phyloP scores from a whole-genome alignment of 2,797 vertebrate species.

The Takifugu rubripes region DNA sequence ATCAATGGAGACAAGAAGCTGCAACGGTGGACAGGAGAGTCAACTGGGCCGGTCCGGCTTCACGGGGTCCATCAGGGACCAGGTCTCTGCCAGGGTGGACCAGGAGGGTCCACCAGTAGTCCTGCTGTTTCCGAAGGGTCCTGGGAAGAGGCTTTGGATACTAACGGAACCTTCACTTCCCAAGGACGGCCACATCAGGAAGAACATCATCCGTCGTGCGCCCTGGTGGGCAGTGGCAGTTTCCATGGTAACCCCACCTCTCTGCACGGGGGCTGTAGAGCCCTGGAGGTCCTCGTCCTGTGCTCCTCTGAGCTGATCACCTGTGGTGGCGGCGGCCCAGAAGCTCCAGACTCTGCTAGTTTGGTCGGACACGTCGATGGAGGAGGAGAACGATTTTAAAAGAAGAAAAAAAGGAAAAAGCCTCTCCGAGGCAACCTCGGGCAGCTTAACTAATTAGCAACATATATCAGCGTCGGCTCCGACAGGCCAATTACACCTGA shows the following conservation, averaged over 20 bases:
- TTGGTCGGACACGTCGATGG: slow-evolving; percentile 90
- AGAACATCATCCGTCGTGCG: neutral
- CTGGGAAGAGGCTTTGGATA: no score
- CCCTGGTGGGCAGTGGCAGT: neutral
- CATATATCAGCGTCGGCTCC: slow-evolving; percentile 93
- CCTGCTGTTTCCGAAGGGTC: no score
- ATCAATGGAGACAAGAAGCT: neutral
- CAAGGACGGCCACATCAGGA: no score
- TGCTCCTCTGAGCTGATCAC: slow-evolving; percentile 14
- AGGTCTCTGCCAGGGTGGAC: no score
- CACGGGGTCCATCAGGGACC: no score
- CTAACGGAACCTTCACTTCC: no score
- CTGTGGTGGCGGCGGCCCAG: slow-evolving; percentile 72
- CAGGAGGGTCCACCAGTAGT: no score
- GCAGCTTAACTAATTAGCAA: slow-evolving; percentile 89
- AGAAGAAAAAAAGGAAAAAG: slow-evolving; percentile 69
- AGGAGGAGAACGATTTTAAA: slow-evolving; percentile 21
- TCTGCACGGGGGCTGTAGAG: neutral
- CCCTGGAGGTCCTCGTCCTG: slow-evolving; percentile 1
- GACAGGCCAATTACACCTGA: slow-evolving; percentile 99
- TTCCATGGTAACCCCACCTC: slow-evolving; percentile 28
- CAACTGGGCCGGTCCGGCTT: no score
- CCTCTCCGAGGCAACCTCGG: slow-evolving; percentile 87
- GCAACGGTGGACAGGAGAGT: neutral
- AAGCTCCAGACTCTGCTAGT: slow-evolving; percentile 83